phyloP scores from a whole-genome alignment of 2,888 invertebrate genomes.

The Chloroclysta siterata region DNA sequence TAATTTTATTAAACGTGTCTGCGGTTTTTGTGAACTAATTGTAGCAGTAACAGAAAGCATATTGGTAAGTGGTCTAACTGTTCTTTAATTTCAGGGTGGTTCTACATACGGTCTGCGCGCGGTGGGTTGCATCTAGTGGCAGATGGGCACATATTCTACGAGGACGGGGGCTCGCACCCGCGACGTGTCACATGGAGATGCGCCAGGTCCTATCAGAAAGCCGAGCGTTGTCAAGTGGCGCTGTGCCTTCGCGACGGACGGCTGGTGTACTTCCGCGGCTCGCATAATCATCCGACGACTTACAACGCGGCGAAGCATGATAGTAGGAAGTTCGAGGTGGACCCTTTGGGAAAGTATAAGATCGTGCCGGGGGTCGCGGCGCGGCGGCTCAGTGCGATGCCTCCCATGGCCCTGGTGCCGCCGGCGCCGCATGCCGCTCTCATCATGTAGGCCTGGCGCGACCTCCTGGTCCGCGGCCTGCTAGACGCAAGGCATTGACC shows the following conservation, averaged over 20 bases:
- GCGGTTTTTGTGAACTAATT: conserved; percentile 7
- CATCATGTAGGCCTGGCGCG: conserved; percentile 83
- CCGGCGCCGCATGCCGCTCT: conserved; percentile 72
- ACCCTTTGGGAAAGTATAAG: conserved; percentile 82
- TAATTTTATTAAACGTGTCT: neutral
- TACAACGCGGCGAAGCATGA: conserved; percentile 79
- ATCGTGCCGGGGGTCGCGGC: conserved; percentile 67
- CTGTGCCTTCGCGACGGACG: conserved; percentile 79
- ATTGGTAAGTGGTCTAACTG: conserved; percentile 45
- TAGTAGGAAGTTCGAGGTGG: conserved; percentile 76
- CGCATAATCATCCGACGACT: conserved; percentile 78
- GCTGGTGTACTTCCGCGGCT: conserved; percentile 76
- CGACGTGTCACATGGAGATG: conserved; percentile 81
- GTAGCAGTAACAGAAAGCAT: conserved; percentile 5
- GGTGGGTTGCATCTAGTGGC: conserved; percentile 79
- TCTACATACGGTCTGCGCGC: conserved; percentile 80
- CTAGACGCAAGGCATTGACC: conserved; percentile 72
- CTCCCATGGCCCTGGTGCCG: conserved; percentile 60
- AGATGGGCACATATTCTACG: conserved; percentile 80
- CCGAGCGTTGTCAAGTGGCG: conserved; percentile 79
- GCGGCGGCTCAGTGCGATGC: conserved; percentile 47
- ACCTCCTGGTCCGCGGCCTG: conserved; percentile 80
- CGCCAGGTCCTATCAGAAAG: conserved; percentile 80
- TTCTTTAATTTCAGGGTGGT: conserved; percentile 73
- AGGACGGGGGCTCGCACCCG: conserved; percentile 79